phyloP scores from a whole-genome alignment of 35 echinoderm and acorn worm genomes.

The Diadema setosum region DNA sequence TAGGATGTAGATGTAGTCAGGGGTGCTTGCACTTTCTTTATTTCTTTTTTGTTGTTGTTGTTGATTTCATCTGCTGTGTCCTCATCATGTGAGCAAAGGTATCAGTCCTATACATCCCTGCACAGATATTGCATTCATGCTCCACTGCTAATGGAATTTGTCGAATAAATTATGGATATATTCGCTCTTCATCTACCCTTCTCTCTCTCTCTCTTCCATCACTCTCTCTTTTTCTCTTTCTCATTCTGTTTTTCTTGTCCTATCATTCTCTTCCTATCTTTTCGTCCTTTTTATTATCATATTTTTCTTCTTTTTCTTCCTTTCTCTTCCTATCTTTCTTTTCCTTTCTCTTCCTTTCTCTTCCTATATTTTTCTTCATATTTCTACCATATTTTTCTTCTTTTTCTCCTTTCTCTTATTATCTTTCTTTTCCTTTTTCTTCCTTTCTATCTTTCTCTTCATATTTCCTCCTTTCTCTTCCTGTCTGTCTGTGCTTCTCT shows the following conservation, averaged over 20 bases:
- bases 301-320: not conserved
- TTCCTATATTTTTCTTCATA: not conserved
- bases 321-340: not conserved
- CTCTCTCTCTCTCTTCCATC: not conserved
- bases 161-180: not conserved
- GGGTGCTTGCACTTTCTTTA: too few relatives aligned
- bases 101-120: too few relatives aligned
- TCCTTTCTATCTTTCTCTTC: not conserved
- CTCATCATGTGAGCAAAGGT: too few relatives aligned
- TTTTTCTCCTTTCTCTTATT: not conserved
- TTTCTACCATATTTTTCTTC: not conserved
- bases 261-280: not conserved
- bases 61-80: too few relatives aligned
- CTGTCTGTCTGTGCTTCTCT: not conserved
- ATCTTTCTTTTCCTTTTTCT: not conserved
- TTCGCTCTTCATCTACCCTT: not conserved
- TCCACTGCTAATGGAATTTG: not conserved
- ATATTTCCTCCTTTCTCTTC: not conserved
- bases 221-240: not conserved
- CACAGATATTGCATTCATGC: too few relatives aligned
- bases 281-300: too few relatives aligned
- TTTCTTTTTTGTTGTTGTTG: too few relatives aligned
- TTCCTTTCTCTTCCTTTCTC: not conserved
- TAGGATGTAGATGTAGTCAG: too few relatives aligned
- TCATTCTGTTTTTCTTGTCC: not conserved